These are phyloP conservation scores for Echinometra lucunter DNA, from an alignment of 53 echinoderm and acorn worm genomes.

Conservation along the genomic window DNA sequence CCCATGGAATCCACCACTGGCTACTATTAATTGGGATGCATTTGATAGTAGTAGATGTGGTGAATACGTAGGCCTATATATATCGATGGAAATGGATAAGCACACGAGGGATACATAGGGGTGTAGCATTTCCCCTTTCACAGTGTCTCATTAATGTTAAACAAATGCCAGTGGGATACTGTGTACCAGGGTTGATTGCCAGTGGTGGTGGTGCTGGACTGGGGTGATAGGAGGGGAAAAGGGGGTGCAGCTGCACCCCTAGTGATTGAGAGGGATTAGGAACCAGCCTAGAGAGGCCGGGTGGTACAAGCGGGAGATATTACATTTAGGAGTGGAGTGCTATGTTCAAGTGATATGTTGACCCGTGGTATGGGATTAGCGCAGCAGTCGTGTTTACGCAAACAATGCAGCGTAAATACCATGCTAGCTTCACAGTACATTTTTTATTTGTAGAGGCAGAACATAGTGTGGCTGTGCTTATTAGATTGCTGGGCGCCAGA, in stretches of 20 bases:
- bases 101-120: not conserved
- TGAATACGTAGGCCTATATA: not conserved
- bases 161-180: not conserved
- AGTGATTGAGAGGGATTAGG: constrained; percentile 1
- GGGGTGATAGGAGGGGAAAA: not conserved
- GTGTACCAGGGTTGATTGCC: not conserved
- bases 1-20: too few relatives aligned
- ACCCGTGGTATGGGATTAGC: not conserved
- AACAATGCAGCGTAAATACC: not conserved
- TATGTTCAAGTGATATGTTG: not conserved
- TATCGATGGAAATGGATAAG: not conserved
- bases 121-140: not conserved
- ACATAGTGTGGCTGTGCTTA: not conserved
- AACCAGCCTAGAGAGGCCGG: not conserved
- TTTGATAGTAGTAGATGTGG: not conserved
- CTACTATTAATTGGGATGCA: constrained; percentile 10
- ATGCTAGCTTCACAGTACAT: not conserved
- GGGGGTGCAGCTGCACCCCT: constrained; percentile 31
- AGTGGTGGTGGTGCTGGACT: not conserved
- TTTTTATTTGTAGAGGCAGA: too few relatives aligned
- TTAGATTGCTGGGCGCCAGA: not conserved
- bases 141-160: constrained; percentile 34
- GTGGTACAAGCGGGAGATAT: not conserved
- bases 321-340: not conserved
- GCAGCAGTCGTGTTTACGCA: not conserved